Evolutionary conservation across 2,113 vertebrate genomes (phyloP).

Genomic region (Albula goreensis): DNA sequence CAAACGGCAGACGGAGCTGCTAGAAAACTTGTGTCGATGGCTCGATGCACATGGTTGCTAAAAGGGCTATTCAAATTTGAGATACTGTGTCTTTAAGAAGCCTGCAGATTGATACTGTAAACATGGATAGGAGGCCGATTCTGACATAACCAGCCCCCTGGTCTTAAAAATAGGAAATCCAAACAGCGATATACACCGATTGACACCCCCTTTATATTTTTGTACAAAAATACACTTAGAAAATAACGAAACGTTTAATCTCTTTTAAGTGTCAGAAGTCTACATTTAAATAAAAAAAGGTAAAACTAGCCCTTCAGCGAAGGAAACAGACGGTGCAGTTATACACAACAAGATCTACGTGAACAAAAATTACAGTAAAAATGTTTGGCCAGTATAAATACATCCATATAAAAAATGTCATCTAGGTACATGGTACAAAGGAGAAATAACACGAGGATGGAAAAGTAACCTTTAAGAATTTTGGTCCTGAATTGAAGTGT

Average conservation of each 20-base stretch:
- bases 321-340: slow-evolving; percentile 94
- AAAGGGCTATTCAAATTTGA: slow-evolving; percentile 73
- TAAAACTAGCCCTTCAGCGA: slow-evolving; percentile 99
- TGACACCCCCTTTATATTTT: slow-evolving; percentile 96
- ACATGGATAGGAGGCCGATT: slow-evolving; percentile 93
- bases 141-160: slow-evolving; percentile 85
- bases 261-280: slow-evolving; percentile 96
- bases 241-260: slow-evolving; percentile 99
- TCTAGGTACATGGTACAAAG: slow-evolving; percentile 89
- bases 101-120: slow-evolving; percentile 98
- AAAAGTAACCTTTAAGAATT: slow-evolving; percentile 84
- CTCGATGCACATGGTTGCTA: slow-evolving; percentile 52
- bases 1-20: slow-evolving; percentile 34
- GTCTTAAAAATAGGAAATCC: slow-evolving; percentile 88
- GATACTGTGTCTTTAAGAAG: slow-evolving; percentile 98
- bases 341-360: slow-evolving; percentile 84
- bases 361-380: slow-evolving; percentile 80
- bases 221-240: slow-evolving; percentile 99
- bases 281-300: slow-evolving; percentile 99
- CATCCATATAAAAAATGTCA: slow-evolving; percentile 90
- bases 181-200: slow-evolving; percentile 93
- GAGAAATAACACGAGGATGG: slow-evolving; percentile 69
- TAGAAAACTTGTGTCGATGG: slow-evolving; percentile 43
- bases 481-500: slow-evolving; percentile 97
- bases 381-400: slow-evolving; percentile 99